Evolutionary conservation across 2,113 vertebrate genomes (phyloP).

Genomic region (Apus apus): DNA sequence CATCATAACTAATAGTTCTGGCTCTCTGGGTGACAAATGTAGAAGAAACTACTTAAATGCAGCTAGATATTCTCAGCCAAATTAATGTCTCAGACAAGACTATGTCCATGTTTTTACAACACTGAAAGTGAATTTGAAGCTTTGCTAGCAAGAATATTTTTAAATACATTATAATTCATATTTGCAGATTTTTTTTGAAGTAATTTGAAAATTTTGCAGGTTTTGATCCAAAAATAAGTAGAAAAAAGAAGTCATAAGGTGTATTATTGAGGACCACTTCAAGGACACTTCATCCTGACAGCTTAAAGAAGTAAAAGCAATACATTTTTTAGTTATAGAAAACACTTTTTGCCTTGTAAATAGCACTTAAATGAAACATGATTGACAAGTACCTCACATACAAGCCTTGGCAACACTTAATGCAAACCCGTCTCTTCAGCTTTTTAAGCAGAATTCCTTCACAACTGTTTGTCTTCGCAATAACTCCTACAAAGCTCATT

Average conservation of each 20-base stretch:
- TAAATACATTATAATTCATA: background rate
- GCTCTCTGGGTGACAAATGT: background rate
- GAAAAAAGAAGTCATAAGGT: background rate
- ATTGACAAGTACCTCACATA: conserved; percentile 71
- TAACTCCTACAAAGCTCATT: conserved; percentile 84
- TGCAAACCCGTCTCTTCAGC: conserved; percentile 70
- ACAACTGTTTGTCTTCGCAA: conserved; percentile 86
- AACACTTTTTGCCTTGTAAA: conserved; percentile 43
- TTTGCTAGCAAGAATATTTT: background rate
- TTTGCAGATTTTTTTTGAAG: background rate
- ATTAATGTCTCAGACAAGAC: background rate
- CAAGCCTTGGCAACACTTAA: conserved; percentile 74
- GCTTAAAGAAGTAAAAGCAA: conserved; percentile 45
- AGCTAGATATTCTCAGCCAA: background rate
- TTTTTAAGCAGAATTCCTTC: conserved; percentile 86
- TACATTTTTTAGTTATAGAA: conserved; percentile 27
- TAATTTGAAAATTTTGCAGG: background rate
- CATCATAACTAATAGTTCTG: background rate
- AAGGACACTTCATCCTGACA: conserved; percentile 15
- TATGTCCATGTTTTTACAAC: background rate
- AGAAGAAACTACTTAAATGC: background rate
- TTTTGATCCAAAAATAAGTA: background rate
- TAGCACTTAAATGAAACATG: conserved; percentile 68
- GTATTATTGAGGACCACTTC: background rate
- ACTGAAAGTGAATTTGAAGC: background rate